These are phyloP conservation scores for Umimayanthus kanabou DNA, from an alignment of 92 coral and sea anemone genomes.

Conservation along the genomic window DNA sequence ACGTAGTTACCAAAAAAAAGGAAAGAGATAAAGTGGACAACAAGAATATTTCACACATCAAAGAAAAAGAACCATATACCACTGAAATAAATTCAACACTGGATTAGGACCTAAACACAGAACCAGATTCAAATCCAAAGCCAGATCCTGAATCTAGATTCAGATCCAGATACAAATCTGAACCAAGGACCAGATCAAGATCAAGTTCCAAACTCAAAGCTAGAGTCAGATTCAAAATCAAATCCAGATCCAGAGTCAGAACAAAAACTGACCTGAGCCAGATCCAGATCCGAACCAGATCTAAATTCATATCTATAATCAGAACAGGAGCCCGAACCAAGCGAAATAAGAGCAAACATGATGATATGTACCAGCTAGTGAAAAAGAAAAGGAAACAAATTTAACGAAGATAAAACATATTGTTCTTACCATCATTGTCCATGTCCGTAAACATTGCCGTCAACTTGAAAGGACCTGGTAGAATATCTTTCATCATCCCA, in stretches of 20 bases:
- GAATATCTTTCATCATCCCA: constrained; percentile 84
- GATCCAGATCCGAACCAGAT: not conserved
- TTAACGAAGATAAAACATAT: not conserved
- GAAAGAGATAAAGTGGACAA: not conserved
- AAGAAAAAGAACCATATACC: no score
- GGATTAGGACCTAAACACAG: no score
- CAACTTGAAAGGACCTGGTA: constrained; percentile 90
- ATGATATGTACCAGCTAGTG: not conserved
- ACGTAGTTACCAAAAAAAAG: no score
- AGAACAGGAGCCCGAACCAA: not conserved
- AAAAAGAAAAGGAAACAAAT: not conserved
- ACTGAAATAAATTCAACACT: no score
- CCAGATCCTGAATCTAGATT: no score
- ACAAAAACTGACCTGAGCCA: not conserved
- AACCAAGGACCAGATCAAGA: no score
- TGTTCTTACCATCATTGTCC: constrained; percentile 85
- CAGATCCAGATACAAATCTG: no score
- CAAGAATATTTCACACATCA: not conserved
- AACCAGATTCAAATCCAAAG: no score
- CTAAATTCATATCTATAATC: not conserved
- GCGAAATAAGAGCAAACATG: not conserved
- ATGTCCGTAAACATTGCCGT: constrained; percentile 93
- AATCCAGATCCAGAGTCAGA: not conserved
- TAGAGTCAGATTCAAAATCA: not conserved
- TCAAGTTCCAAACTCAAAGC: no score